These are phyloP conservation scores for Bellardia pandia DNA, from an alignment of 2,888 invertebrate genomes.

Conservation along the genomic window DNA sequence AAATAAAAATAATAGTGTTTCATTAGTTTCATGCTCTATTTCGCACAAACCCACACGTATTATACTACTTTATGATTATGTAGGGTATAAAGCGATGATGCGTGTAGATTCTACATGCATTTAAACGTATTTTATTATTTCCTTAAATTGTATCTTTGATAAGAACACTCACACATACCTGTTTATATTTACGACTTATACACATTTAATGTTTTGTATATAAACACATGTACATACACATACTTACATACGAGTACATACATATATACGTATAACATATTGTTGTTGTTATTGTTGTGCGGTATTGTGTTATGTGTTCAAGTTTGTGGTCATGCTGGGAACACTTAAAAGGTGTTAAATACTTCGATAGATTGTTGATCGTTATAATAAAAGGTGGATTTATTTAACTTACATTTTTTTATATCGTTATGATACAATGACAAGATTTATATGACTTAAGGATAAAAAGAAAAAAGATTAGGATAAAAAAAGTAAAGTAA, in stretches of 20 bases:
- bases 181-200: background rate
- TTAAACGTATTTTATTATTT: background rate
- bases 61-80: too few relatives aligned
- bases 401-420: background rate
- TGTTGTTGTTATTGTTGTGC: background rate
- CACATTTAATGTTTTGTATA: background rate
- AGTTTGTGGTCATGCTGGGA: background rate
- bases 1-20: too few relatives aligned
- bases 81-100: too few relatives aligned
- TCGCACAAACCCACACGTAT: too few relatives aligned
- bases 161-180: background rate
- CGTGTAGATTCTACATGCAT: background rate
- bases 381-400: conserved; percentile 9
- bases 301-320: background rate
- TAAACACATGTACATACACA: background rate
- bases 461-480: background rate
- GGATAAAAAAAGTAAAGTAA: background rate
- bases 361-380: conserved; percentile 10
- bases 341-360: conserved; percentile 15
- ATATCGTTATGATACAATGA: background rate
- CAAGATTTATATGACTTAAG: background rate
- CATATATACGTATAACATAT: background rate
- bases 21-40: too few relatives aligned
- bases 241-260: background rate
- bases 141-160: background rate